These are phyloP conservation scores for Chamaedrilus cognettii DNA, from an alignment of 2,888 invertebrate genomes.

Conservation along the genomic window DNA sequence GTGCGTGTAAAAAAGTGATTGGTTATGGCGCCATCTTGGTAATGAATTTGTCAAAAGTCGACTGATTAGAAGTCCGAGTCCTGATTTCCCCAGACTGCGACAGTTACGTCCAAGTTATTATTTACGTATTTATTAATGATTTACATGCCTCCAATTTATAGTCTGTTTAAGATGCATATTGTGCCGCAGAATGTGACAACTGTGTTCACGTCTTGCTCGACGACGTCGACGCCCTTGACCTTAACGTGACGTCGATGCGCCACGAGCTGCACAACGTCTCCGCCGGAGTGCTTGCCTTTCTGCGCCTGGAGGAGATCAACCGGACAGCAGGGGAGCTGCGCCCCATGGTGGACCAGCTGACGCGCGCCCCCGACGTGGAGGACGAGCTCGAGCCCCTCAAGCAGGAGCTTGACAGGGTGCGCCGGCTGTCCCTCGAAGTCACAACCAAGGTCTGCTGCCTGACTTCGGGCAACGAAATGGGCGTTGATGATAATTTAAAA, in stretches of 20 bases:
- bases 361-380: slow-evolving; percentile 66
- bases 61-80: no score
- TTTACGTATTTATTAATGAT: no score
- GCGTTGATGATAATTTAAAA: no score
- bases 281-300: slow-evolving; percentile 80
- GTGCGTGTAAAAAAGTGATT: no score
- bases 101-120: no score
- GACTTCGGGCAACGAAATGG: no score
- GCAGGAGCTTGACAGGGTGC: slow-evolving; percentile 26
- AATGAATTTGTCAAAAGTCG: no score
- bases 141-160: no score
- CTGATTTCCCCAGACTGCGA: no score
- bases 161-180: neutral
- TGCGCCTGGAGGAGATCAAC: slow-evolving; percentile 79
- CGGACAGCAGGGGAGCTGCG: slow-evolving; percentile 70
- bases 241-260: slow-evolving; percentile 73
- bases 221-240: slow-evolving; percentile 75
- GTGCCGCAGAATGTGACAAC: slow-evolving; percentile 74
- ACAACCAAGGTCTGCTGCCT: slow-evolving; percentile 26
- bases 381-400: slow-evolving; percentile 35
- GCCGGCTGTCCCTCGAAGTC: slow-evolving; percentile 16
- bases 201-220: slow-evolving; percentile 90
- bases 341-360: slow-evolving; percentile 50
- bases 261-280: slow-evolving; percentile 78
- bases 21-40: no score